Evolutionary conservation across 2,797 vertebrate species (phyloP).

Genomic region (Molossus molossus): DNA sequence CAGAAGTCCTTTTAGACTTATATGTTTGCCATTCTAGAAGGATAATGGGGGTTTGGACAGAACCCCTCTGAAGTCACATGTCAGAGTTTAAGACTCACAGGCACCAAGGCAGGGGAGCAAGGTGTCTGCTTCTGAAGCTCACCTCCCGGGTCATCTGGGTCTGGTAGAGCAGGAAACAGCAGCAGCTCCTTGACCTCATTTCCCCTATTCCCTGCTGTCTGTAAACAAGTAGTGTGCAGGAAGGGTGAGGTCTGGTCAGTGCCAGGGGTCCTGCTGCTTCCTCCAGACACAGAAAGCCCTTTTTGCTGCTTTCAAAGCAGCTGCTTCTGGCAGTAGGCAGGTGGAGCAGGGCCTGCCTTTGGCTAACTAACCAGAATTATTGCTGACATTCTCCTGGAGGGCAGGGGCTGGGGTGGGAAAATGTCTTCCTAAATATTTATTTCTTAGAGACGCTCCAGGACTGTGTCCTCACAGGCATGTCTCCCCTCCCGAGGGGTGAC

Average conservation of each 20-base stretch:
- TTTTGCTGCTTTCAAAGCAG: conserved; percentile 80
- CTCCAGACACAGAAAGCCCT: conserved; percentile 30
- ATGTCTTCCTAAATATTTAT: conserved; percentile 37
- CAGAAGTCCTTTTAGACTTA: neutral
- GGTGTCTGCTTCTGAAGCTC: conserved; percentile 43
- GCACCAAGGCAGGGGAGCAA: neutral
- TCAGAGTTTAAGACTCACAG: neutral
- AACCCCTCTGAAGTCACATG: neutral
- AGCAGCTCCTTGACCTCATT: conserved; percentile 79
- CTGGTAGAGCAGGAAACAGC: conserved; percentile 13
- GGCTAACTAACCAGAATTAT: conserved; percentile 67
- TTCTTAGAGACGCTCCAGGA: neutral
- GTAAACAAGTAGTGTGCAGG: conserved; percentile 77
- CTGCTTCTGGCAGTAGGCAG: conserved; percentile 61
- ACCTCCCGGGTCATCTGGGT: conserved; percentile 53
- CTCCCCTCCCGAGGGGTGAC: neutral
- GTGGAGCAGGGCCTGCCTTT: conserved; percentile 63
- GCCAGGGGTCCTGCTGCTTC: conserved; percentile 55
- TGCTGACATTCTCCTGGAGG: conserved; percentile 57
- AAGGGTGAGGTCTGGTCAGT: conserved; percentile 56
- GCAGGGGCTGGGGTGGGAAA: neutral
- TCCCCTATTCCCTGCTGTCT: conserved; percentile 60
- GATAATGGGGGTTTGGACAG: neutral
- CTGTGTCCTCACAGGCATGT: neutral
- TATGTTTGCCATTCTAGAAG: neutral